Conservation (phyloP, 2,888 invertebrate genomes). For the Gastracanthus pulcherrimus region DNA sequence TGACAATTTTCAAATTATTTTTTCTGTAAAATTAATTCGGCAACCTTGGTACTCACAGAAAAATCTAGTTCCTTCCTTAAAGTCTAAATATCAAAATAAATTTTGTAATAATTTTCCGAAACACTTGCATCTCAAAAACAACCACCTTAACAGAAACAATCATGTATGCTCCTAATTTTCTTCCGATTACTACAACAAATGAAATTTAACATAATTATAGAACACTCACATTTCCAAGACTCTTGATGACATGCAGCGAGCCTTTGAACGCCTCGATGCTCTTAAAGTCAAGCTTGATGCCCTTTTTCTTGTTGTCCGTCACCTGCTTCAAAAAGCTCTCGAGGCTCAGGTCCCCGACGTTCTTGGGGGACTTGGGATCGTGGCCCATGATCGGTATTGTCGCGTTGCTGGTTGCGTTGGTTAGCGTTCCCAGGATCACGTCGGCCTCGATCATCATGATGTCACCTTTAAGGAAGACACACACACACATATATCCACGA, state of each 20-base stretch:
- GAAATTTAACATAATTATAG: neutral
- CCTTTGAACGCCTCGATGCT: conserved; percentile 85
- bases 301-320: conserved; percentile 81
- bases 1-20: too few relatives aligned
- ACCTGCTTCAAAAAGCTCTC: conserved; percentile 84
- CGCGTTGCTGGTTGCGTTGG: conserved; percentile 70
- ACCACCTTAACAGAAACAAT: too few relatives aligned
- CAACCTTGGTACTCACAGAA: too few relatives aligned
- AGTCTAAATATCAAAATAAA: too few relatives aligned
- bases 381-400: conserved; percentile 90
- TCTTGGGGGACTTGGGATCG: conserved; percentile 87
- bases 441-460: conserved; percentile 93
- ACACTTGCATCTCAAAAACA: too few relatives aligned
- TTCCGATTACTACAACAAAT: neutral
- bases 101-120: too few relatives aligned
- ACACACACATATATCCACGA: too few relatives aligned
- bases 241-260: conserved; percentile 78
- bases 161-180: too few relatives aligned
- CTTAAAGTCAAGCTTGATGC: conserved; percentile 94
- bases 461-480: conserved; percentile 61
- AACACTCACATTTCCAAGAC: conserved; percentile 74
- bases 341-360: conserved; percentile 86
- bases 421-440: conserved; percentile 83
- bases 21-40: too few relatives aligned
- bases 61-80: too few relatives aligned